Evolutionary conservation across 2,888 invertebrate genomes (phyloP).

Genomic region (Calameuta idolon): DNA sequence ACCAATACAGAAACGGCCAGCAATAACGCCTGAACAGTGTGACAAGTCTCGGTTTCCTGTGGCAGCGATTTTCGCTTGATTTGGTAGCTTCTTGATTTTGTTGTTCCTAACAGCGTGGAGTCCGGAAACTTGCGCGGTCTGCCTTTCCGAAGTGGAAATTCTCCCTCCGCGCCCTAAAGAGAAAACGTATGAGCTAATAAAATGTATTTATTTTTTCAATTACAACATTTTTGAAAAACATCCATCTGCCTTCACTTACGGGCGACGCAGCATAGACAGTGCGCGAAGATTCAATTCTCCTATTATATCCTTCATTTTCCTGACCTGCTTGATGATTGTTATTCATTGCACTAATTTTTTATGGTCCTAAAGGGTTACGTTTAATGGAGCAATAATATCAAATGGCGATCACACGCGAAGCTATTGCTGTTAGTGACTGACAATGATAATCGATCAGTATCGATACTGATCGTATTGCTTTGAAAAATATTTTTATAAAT

Average conservation of each 20-base stretch:
- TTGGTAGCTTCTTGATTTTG: neutral
- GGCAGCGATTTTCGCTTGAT: neutral
- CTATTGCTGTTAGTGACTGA: neutral
- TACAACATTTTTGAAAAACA: neutral
- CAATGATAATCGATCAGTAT: neutral
- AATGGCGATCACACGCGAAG: neutral
- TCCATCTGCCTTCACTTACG: slow-evolving; percentile 11
- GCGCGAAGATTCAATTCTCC: slow-evolving; percentile 28
- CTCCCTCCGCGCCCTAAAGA: neutral
- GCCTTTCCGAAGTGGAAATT: neutral
- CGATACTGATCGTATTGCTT: neutral
- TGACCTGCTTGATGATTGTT: slow-evolving; percentile 22
- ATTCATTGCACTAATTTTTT: slow-evolving; percentile 27
- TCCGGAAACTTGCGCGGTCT: neutral
- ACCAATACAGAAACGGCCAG: slow-evolving; percentile 39
- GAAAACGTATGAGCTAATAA: too few species aligned
- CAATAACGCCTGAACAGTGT: slow-evolving; percentile 40
- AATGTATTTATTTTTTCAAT: neutral
- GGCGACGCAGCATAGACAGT: slow-evolving; percentile 21
- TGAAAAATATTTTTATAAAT: neutral
- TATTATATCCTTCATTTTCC: slow-evolving; percentile 26
- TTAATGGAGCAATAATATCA: neutral
- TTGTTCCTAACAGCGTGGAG: neutral
- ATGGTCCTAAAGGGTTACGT: neutral
- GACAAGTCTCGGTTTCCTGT: slow-evolving; percentile 35